A percentile compares a stretch with the other conserved stretches of the same genome.
phyloP scores from a whole-genome alignment of 2,113 vertebrate genomes.

The Saccopteryx bilineata region DNA sequence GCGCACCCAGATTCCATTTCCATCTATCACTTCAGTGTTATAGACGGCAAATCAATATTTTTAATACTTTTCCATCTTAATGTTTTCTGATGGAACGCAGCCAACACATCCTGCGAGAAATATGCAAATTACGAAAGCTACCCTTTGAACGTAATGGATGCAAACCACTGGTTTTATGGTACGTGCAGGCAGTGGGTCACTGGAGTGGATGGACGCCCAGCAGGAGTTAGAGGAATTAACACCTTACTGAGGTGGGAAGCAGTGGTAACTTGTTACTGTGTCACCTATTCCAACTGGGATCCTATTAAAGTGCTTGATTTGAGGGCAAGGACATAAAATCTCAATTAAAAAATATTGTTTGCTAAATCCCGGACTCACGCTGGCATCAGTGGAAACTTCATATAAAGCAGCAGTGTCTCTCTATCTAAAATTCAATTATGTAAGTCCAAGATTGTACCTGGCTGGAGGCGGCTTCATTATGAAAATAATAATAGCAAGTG shows the following conservation, averaged over 20 bases:
- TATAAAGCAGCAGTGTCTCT: slow-evolving; percentile 56
- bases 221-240: slow-evolving; percentile 75
- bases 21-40: slow-evolving; percentile 91
- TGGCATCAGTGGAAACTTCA: slow-evolving; percentile 58
- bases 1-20: slow-evolving; percentile 90
- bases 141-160: slow-evolving; percentile 80
- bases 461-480: slow-evolving; percentile 63
- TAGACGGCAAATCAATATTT: slow-evolving; percentile 96
- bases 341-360: slow-evolving; percentile 83
- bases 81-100: slow-evolving; percentile 87
- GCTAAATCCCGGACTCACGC: slow-evolving; percentile 73
- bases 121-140: slow-evolving; percentile 86
- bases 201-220: slow-evolving; percentile 70
- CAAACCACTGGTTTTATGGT: slow-evolving; percentile 76
- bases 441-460: not conserved
- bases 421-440: slow-evolving; percentile 74
- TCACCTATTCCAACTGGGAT: slow-evolving; percentile 73
- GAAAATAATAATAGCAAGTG: slow-evolving; percentile 62
- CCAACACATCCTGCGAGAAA: slow-evolving; percentile 84
- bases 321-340: slow-evolving; percentile 77
- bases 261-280: slow-evolving; percentile 67
- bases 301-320: slow-evolving; percentile 79
- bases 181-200: slow-evolving; percentile 62
- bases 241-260: slow-evolving; percentile 68
- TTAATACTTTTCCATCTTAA: slow-evolving; percentile 92